phyloP scores from a whole-genome alignment of 2,888 invertebrate genomes.

The Merodon equestris region DNA sequence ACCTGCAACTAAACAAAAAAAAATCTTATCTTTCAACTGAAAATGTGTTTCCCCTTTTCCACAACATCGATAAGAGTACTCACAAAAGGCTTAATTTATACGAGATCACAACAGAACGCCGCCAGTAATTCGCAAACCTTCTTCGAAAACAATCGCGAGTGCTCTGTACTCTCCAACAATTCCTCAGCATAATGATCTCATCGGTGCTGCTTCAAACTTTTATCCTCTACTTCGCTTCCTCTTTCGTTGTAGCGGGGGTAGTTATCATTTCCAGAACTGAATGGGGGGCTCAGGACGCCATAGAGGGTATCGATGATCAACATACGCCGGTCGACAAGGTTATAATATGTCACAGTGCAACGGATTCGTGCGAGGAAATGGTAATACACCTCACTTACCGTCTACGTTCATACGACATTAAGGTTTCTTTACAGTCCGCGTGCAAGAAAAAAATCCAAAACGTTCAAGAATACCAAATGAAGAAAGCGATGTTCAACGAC shows the following conservation, averaged over 20 bases:
- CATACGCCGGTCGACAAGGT: constrained; percentile 80
- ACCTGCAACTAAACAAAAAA: too few species aligned
- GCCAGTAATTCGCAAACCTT: constrained; percentile 12
- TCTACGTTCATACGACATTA: not conserved
- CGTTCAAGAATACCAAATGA: constrained; percentile 85
- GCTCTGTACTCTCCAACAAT: too few species aligned
- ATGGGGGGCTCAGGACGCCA: constrained; percentile 84
- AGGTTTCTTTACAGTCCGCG: constrained; percentile 75
- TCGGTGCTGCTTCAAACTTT: constrained; percentile 5
- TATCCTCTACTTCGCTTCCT: not conserved
- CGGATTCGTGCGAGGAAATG: constrained; percentile 79
- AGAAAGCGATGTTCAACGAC: constrained; percentile 82
- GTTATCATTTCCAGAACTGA: constrained; percentile 81
- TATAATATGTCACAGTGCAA: constrained; percentile 84
- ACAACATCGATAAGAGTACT: constrained; percentile 25
- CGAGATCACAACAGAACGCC: constrained; percentile 7
- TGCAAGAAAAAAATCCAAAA: constrained; percentile 81
- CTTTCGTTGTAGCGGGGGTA: constrained; percentile 53
- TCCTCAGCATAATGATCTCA: constrained; percentile 12
- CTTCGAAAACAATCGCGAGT: not conserved
- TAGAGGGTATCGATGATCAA: constrained; percentile 72
- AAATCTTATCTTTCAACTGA: constrained; percentile 15
- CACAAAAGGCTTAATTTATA: constrained; percentile 26
- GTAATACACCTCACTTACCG: constrained; percentile 34
- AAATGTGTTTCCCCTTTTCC: constrained; percentile 39